Conservation (phyloP, 2,888 invertebrate genomes). For the Catotricha subobsoleta region DNA sequence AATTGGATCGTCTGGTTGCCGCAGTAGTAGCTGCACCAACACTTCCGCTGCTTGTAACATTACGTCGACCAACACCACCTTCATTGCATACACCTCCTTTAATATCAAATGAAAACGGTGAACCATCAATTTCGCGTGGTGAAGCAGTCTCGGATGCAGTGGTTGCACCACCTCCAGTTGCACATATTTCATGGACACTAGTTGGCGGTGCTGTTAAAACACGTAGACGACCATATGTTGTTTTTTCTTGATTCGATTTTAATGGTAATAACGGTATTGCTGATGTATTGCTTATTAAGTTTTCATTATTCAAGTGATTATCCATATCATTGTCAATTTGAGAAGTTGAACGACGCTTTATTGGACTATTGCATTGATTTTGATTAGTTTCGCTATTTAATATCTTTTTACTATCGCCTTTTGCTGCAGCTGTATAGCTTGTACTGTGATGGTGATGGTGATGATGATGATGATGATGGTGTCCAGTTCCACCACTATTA, state of each 20-base stretch:
- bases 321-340: slow-evolving; percentile 15
- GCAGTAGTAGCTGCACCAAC: slow-evolving; percentile 13
- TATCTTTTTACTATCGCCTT: background rate
- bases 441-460: slow-evolving; percentile 4
- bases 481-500: slow-evolving; percentile 11
- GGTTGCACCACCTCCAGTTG: slow-evolving; percentile 27
- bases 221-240: slow-evolving; percentile 52
- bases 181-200: background rate
- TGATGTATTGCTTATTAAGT: too few species aligned
- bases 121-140: slow-evolving; percentile 19
- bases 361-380: slow-evolving; percentile 11
- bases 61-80: slow-evolving; percentile 8
- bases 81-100: slow-evolving; percentile 9
- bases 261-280: slow-evolving; percentile 7
- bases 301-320: slow-evolving; percentile 12
- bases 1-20: slow-evolving; percentile 23
- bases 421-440: slow-evolving; percentile 1
- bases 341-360: slow-evolving; percentile 14
- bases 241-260: slow-evolving; percentile 31
- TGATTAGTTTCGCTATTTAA: slow-evolving; percentile 7
- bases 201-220: slow-evolving; percentile 49
- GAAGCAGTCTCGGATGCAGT: slow-evolving; percentile 20
- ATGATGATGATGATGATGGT: slow-evolving; percentile 13
- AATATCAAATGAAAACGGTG: slow-evolving; percentile 18
- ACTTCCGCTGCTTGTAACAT: slow-evolving; percentile 9